These are phyloP conservation scores for Drosophila quinaria DNA, from an alignment of 2,888 invertebrate species.

Conservation along the genomic window DNA sequence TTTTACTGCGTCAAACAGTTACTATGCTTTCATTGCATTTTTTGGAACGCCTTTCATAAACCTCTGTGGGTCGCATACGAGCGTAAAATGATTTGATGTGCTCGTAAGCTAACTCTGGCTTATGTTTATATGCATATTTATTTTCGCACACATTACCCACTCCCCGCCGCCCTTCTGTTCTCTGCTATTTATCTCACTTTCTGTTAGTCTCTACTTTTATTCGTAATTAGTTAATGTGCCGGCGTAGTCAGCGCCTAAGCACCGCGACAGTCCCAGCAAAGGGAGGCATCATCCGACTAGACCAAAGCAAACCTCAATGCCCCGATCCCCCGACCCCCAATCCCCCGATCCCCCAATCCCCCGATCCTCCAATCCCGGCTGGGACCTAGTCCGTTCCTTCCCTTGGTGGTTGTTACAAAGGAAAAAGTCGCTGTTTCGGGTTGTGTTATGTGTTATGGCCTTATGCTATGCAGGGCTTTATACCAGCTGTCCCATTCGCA, in stretches of 20 bases:
- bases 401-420: constrained; percentile 23
- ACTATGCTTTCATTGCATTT: not conserved
- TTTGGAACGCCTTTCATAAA: constrained; percentile 13
- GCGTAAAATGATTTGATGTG: constrained; percentile 52
- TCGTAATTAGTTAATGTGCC: constrained; percentile 76
- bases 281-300: not conserved
- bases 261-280: constrained; percentile 28
- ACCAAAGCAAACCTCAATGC: not conserved
- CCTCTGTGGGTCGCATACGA: constrained; percentile 1
- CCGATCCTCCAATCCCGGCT: too few species aligned
- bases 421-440: constrained; percentile 20
- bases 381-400: too few species aligned
- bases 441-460: constrained; percentile 21
- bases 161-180: not conserved
- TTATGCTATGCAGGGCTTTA: constrained; percentile 29
- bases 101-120: constrained; percentile 48
- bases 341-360: too few species aligned
- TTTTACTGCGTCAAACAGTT: not conserved
- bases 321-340: not conserved
- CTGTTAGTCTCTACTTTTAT: constrained; percentile 32
- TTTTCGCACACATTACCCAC: constrained; percentile 13
- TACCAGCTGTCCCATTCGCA: constrained; percentile 49
- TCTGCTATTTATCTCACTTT: constrained; percentile 4
- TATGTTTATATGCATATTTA: constrained; percentile 54
- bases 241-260: constrained; percentile 51